phyloP scores from a whole-genome alignment of 2,113 vertebrate species.

The Holacanthus passer region DNA sequence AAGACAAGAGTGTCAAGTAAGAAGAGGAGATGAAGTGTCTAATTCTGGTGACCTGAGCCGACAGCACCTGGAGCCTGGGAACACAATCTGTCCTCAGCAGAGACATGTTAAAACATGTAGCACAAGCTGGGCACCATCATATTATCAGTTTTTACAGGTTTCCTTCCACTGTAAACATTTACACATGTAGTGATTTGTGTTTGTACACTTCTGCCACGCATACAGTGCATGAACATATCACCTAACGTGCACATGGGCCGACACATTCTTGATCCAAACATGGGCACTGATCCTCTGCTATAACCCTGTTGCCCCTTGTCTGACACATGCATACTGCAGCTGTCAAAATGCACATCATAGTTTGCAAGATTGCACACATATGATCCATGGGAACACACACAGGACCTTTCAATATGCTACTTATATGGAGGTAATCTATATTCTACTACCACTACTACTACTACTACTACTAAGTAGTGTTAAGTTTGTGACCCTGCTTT shows the following conservation, averaged over 20 bases:
- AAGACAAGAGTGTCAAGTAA: slow-evolving; percentile 36
- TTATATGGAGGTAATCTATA: neutral
- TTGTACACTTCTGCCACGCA: neutral
- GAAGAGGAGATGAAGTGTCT: slow-evolving; percentile 39
- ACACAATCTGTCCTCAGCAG: slow-evolving; percentile 18
- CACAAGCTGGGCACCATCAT: neutral
- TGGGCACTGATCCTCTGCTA: slow-evolving; percentile 1
- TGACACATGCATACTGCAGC: slow-evolving; percentile 34
- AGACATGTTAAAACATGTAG: slow-evolving; percentile 6
- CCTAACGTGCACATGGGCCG: neutral
- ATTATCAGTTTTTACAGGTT: neutral
- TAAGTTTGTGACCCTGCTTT: neutral
- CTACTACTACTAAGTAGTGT: neutral
- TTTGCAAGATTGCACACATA: neutral
- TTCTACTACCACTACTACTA: neutral
- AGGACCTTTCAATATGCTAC: slow-evolving; percentile 10
- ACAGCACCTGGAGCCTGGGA: slow-evolving; percentile 35
- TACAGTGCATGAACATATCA: neutral
- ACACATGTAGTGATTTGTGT: neutral
- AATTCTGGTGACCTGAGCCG: slow-evolving; percentile 39
- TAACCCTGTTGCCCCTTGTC: slow-evolving; percentile 2
- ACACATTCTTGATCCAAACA: slow-evolving; percentile 18
- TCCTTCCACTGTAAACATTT: neutral
- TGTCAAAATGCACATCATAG: slow-evolving; percentile 29
- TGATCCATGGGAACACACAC: neutral